Percentiles rank a stretch among this genome's conserved stretches.
These are phyloP conservation scores for Eurypyga helias DNA, from an alignment of 2,113 vertebrate genomes.

Conservation along the genomic window DNA sequence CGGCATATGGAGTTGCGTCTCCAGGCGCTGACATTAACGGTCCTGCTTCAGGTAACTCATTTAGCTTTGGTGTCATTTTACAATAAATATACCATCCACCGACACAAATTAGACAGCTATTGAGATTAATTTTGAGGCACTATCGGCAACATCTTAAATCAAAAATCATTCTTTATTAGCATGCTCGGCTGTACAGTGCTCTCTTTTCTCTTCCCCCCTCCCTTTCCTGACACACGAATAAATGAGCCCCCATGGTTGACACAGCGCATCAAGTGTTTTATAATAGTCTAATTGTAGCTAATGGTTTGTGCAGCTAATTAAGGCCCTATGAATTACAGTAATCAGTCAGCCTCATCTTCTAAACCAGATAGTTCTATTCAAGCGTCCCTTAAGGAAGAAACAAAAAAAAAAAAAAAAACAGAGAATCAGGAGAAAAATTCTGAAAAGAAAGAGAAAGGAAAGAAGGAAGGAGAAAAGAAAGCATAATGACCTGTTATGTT, in stretches of 20 bases:
- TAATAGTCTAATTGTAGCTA: conserved; percentile 99
- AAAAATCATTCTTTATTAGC: conserved; percentile 87
- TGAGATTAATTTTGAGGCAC: conserved; percentile 88
- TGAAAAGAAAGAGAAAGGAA: conserved; percentile 58
- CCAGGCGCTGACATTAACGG: conserved; percentile 80
- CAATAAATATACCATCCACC: conserved; percentile 87
- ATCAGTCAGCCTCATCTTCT: conserved; percentile 95
- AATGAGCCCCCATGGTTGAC: conserved; percentile 87
- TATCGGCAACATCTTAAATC: conserved; percentile 87
- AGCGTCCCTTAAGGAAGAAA: conserved; percentile 75
- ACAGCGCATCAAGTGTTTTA: conserved; percentile 92
- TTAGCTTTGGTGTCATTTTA: conserved; percentile 86
- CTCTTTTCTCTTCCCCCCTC: conserved; percentile 56
- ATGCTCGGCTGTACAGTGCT: conserved; percentile 70
- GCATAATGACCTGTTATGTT: conserved; percentile 32
- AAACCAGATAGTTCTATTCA: conserved; percentile 84
- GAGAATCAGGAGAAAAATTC: neutral
- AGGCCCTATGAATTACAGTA: conserved; percentile 99
- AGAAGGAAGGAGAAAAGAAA: conserved; percentile 11
- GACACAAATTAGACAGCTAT: conserved; percentile 90
- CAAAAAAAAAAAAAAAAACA: neutral
- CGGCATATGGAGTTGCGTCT: conserved; percentile 79
- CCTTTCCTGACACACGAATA: conserved; percentile 81
- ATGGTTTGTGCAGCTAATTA: conserved; percentile 99
- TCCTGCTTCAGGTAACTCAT: conserved; percentile 86